Conservation (phyloP, 2,888 invertebrate species). For the Aricia artaxerxes region DNA sequence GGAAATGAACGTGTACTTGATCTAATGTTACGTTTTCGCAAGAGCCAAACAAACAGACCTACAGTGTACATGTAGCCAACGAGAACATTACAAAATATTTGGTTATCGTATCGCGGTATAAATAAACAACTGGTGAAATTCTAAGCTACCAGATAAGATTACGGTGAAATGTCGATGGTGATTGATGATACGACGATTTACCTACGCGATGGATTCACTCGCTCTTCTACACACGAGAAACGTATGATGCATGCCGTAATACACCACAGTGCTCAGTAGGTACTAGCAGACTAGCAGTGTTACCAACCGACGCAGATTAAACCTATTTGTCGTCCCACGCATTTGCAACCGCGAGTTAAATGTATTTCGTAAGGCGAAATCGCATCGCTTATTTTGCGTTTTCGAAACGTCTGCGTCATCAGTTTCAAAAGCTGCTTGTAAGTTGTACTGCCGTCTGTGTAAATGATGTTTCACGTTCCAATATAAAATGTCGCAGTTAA, state of each 20-base stretch:
- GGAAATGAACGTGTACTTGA: conserved; percentile 15
- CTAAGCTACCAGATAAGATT: conserved; percentile 64
- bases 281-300: conserved; percentile 45
- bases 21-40: conserved; percentile 25
- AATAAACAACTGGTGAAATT: conserved; percentile 70
- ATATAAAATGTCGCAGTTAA: conserved; percentile 6
- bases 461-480: conserved; percentile 20
- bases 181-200: conserved; percentile 28
- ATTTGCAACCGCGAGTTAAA: conserved; percentile 70
- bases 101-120: conserved; percentile 59
- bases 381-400: conserved; percentile 78
- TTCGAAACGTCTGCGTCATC: conserved; percentile 78
- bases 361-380: conserved; percentile 75
- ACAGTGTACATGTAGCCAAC: conserved; percentile 36
- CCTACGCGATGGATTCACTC: conserved; percentile 7
- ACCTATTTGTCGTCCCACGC: conserved; percentile 76
- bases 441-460: conserved; percentile 51
- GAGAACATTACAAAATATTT: conserved; percentile 65
- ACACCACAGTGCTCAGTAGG: conserved; percentile 38
- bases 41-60: conserved; percentile 28
- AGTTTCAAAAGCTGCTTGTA: conserved; percentile 61
- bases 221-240: neutral
- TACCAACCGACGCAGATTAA: conserved; percentile 65
- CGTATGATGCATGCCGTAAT: neutral
- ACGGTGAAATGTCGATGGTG: conserved; percentile 63